Percentiles rank a stretch among this genome's conserved stretches.
These are phyloP conservation scores for Drosophila serrata DNA, from an alignment of 1,140 invertebrate species.

Conservation along the genomic window DNA sequence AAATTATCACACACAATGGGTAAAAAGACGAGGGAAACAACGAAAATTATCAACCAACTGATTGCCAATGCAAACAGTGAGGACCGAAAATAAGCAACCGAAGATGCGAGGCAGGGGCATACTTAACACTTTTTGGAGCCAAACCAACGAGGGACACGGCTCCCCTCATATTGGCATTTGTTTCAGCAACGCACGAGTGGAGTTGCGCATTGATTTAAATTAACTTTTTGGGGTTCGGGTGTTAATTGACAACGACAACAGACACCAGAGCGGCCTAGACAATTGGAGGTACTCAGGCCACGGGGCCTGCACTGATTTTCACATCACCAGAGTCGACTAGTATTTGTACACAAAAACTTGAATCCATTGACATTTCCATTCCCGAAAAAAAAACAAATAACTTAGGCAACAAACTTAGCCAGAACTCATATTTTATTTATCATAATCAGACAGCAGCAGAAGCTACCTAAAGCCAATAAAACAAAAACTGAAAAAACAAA, in stretches of 20 bases:
- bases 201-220: slow-evolving; percentile 81
- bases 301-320: slow-evolving; percentile 66
- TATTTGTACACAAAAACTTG: slow-evolving; percentile 34
- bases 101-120: slow-evolving; percentile 56
- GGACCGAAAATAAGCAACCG: slow-evolving; percentile 48
- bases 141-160: slow-evolving; percentile 67
- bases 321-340: slow-evolving; percentile 45
- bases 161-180: slow-evolving; percentile 69
- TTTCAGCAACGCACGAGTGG: slow-evolving; percentile 79
- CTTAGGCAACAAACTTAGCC: slow-evolving; percentile 71
- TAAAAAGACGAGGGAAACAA: slow-evolving; percentile 50
- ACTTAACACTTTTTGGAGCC: slow-evolving; percentile 84
- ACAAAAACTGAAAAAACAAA: slow-evolving; percentile 31
- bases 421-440: slow-evolving; percentile 80
- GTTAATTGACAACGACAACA: slow-evolving; percentile 58
- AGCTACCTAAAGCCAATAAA: slow-evolving; percentile 56
- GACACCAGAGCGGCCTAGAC: slow-evolving; percentile 54
- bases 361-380: slow-evolving; percentile 76
- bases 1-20: slow-evolving; percentile 68
- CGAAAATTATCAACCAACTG: slow-evolving; percentile 79
- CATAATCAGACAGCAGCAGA: slow-evolving; percentile 33
- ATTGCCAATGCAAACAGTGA: slow-evolving; percentile 72
- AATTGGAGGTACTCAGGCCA: slow-evolving; percentile 48
- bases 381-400: slow-evolving; percentile 53
- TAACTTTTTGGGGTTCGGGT: slow-evolving; percentile 59